phyloP scores from a whole-genome alignment of 2,888 invertebrate genomes.

The Trypoxylon attenuatum region DNA sequence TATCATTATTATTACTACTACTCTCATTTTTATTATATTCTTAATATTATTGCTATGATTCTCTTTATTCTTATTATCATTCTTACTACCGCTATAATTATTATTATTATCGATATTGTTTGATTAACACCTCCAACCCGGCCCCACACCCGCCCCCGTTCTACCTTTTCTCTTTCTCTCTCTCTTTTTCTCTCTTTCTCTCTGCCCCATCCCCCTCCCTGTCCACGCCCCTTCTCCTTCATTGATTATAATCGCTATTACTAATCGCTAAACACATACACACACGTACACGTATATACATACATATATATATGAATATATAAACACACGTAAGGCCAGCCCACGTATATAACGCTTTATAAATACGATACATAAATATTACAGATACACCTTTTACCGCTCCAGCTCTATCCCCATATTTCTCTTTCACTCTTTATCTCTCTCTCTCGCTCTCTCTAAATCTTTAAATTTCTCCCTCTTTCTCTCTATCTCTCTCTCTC shows the following conservation, averaged over 20 bases:
- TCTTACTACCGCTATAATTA: slow-evolving; percentile 51
- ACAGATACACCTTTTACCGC: slow-evolving; percentile 27
- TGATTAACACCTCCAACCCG: slow-evolving; percentile 62
- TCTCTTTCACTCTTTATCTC: slow-evolving; percentile 15
- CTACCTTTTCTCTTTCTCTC: too few species aligned
- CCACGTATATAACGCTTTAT: slow-evolving; percentile 63
- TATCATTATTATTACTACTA: slow-evolving; percentile 45
- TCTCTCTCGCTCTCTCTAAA: not conserved
- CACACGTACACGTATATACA: slow-evolving; percentile 46
- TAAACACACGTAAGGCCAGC: slow-evolving; percentile 48
- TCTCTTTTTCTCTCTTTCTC: slow-evolving; percentile 32
- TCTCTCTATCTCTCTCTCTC: not conserved
- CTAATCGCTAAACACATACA: slow-evolving; percentile 64
- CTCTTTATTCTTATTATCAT: slow-evolving; percentile 49
- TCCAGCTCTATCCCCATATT: slow-evolving; percentile 6
- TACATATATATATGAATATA: slow-evolving; percentile 34
- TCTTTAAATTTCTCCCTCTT: not conserved
- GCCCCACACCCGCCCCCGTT: too few species aligned
- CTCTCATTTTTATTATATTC: slow-evolving; percentile 41
- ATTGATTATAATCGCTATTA: slow-evolving; percentile 67
- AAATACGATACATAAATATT: slow-evolving; percentile 61
- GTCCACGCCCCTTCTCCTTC: slow-evolving; percentile 46
- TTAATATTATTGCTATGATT: slow-evolving; percentile 32
- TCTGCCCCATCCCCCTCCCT: slow-evolving; percentile 9
- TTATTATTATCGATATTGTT: slow-evolving; percentile 59